These are phyloP conservation scores for Danaus chrysippus DNA, from an alignment of 2,888 invertebrate genomes.

Conservation along the genomic window DNA sequence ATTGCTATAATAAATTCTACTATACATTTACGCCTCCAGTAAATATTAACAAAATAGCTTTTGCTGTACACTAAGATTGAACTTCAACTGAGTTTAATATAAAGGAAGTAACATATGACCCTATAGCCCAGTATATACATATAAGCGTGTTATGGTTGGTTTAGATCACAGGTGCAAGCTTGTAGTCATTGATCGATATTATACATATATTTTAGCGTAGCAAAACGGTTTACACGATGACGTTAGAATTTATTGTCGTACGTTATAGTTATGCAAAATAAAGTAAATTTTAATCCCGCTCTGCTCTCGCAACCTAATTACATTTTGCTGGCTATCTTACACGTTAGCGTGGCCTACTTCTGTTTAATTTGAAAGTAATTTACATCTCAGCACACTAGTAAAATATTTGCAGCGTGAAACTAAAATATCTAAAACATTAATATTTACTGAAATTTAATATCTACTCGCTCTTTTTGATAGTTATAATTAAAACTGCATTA, in stretches of 20 bases:
- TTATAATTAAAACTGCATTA: no score
- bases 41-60: no score
- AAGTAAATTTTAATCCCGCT: conserved; percentile 10
- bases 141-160: not conserved
- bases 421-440: not conserved
- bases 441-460: no score
- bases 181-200: conserved; percentile 2
- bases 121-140: not conserved
- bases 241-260: not conserved
- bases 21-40: no score
- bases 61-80: no score
- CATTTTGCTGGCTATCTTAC: conserved; percentile 19
- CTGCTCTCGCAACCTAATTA: conserved; percentile 20
- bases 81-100: not conserved
- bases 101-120: not conserved
- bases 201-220: not conserved
- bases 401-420: not conserved
- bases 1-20: no score
- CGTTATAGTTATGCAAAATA: not conserved
- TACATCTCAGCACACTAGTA: not conserved
- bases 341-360: conserved; percentile 11
- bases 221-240: not conserved
- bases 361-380: conserved; percentile 18
- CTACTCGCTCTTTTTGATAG: no score
- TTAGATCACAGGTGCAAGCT: conserved; percentile 7